Percentiles rank a stretch among this genome's conserved stretches.
Evolutionary conservation across 1,140 invertebrate genomes (phyloP).

Genomic region (Cyphomyrmex costatus): DNA sequence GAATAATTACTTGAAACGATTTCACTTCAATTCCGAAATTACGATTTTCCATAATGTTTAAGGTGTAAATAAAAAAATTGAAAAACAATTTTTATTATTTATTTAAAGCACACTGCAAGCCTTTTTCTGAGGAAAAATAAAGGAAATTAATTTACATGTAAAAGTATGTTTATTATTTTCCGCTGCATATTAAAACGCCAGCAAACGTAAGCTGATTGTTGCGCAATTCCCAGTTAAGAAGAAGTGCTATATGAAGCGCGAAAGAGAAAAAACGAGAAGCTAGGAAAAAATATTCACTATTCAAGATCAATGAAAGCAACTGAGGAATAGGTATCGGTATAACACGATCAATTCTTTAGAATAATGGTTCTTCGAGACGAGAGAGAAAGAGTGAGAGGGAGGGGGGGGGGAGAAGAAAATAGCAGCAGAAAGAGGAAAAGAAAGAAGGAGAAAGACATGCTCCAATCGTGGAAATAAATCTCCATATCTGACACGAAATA

Average conservation of each 20-base stretch:
- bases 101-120: neutral
- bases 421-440: neutral
- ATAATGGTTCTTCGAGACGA: slow-evolving; percentile 46
- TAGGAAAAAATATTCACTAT: slow-evolving; percentile 17
- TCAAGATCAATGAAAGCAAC: slow-evolving; percentile 60
- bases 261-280: neutral
- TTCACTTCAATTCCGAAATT: slow-evolving; percentile 8
- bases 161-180: slow-evolving; percentile 20
- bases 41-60: neutral
- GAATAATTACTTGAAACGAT: neutral
- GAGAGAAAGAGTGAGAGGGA: neutral
- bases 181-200: neutral
- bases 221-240: slow-evolving; percentile 4
- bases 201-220: slow-evolving; percentile 19
- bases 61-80: neutral
- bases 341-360: slow-evolving; percentile 77
- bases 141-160: slow-evolving; percentile 19
- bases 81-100: neutral
- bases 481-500: slow-evolving; percentile 78
- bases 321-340: slow-evolving; percentile 74
- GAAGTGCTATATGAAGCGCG: neutral
- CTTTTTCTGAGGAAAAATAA: neutral
- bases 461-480: slow-evolving; percentile 77
- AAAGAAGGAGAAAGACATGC: slow-evolving; percentile 22
- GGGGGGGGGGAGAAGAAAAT: neutral